A percentile compares a stretch with the other conserved stretches of the same genome.
Conservation (phyloP, 2,113 vertebrate genomes). For the Eonycteris spelaea region DNA sequence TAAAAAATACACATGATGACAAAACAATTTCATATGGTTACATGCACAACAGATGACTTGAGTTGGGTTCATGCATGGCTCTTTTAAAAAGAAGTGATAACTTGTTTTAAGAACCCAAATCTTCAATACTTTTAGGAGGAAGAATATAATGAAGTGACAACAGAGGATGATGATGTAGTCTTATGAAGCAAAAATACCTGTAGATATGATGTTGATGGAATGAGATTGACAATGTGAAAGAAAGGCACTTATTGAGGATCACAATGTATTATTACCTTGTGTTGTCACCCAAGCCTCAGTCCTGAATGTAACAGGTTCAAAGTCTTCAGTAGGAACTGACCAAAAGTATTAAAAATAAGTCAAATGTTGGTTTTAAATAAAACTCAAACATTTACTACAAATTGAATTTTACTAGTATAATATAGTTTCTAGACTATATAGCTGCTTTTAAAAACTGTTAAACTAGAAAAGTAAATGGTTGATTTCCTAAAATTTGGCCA, state of each 20-base stretch:
- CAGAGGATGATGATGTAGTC: neutral
- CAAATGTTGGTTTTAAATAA: slow-evolving; percentile 20
- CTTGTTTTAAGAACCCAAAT: slow-evolving; percentile 11
- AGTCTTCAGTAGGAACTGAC: slow-evolving; percentile 61
- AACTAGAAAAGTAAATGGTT: neutral
- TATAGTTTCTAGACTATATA: neutral
- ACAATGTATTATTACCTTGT: slow-evolving; percentile 73
- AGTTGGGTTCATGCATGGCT: neutral
- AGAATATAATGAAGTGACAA: neutral
- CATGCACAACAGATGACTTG: neutral
- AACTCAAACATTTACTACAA: neutral
- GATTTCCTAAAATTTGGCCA: neutral
- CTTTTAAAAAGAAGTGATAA: slow-evolving; percentile 19
- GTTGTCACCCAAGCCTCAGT: slow-evolving; percentile 75
- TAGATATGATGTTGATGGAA: neutral
- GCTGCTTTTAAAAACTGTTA: neutral
- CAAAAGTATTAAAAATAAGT: slow-evolving; percentile 53
- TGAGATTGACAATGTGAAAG: neutral
- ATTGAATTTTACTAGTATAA: neutral
- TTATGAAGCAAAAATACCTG: neutral
- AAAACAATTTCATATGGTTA: neutral
- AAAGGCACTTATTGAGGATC: neutral
- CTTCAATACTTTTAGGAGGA: neutral
- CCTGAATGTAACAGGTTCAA: slow-evolving; percentile 69
- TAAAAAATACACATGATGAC: neutral